Evolutionary conservation across 2,113 vertebrate species (phyloP).

Genomic region (Danionella cerebrum): DNA sequence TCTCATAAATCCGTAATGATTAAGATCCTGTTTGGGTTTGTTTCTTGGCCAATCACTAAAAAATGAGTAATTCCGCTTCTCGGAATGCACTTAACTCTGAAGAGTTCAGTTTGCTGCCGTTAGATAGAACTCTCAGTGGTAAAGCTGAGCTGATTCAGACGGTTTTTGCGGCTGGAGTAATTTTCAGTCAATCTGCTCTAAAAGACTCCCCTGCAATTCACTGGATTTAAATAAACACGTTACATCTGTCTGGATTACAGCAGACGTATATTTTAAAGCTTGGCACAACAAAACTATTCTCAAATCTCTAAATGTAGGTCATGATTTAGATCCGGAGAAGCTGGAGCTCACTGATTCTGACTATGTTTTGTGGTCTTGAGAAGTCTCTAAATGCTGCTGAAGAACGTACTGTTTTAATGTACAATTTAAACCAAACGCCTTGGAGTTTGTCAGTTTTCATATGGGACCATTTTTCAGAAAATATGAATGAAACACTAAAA

Average conservation of each 20-base stretch:
- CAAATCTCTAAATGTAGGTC: constrained; percentile 9
- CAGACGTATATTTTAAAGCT: not conserved
- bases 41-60: not conserved
- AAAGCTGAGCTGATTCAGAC: constrained; percentile 11
- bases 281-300: not conserved
- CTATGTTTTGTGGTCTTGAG: not conserved
- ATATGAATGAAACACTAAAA: no score
- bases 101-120: not conserved
- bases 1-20: constrained; percentile 14
- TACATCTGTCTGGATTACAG: constrained; percentile 12
- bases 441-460: no score
- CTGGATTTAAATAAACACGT: constrained; percentile 34
- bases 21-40: not conserved
- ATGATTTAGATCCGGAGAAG: not conserved
- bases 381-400: not conserved
- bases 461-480: no score
- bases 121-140: not conserved
- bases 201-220: constrained; percentile 28
- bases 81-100: not conserved
- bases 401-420: not conserved
- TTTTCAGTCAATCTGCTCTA: constrained; percentile 19
- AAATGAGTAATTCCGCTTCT: not conserved
- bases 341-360: no score
- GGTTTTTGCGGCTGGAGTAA: constrained; percentile 18
- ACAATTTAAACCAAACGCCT: not conserved